Evolutionary conservation across 2,797 vertebrate species (phyloP), one percentile per base, ranked within the genome.

Genomic region (Zalophus californianus): DNA sequence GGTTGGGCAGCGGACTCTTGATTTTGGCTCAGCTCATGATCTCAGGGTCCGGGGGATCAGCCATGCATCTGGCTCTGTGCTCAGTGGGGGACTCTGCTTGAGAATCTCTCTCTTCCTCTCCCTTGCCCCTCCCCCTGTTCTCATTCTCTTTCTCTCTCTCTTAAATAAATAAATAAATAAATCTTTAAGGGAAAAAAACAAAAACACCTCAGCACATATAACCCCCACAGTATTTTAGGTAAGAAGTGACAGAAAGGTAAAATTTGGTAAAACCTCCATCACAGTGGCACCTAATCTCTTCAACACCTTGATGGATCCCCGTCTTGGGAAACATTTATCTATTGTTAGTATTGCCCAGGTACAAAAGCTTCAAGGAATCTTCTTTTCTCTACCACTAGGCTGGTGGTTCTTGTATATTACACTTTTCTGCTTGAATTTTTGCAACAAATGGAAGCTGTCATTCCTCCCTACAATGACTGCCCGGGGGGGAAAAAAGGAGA

Each of bases 201-300:
- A 25, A 75, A 35, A 66, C 38, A 52, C 48, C 27, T 80, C 48
- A 88, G 66, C 14, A 72, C 44, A 73, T 73, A 73, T 48, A 35
- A 83, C 21, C 38, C 38, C 38, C 38, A 38, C 38, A 29, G 66
- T 68, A 58, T 12, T 84, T 91, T 60, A 95, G 90, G 73, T 79
- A 38, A 88, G 48, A 96, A 77, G 21, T 73, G 32, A 94, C 27
- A 44, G 44, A 70, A 93, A 86, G n/a, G 54, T 79, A 79, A 56
- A 62, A 84, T 95, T 79, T 90, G n/a, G 35, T 60, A 50, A 96
- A 83, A n/a, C 2, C 14, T 38, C 23, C 56, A 15, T n/a, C 41
- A 66, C 16, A 15, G 23, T 25, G n/a, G 54, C 35, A 48, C 68
- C 54, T 79, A n/a, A 78, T 77, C 32, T 73, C 91, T 86, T 87